Base-by-base conservation (phyloP, 2,888 invertebrate species). In the Heliconius ethilla region DNA sequence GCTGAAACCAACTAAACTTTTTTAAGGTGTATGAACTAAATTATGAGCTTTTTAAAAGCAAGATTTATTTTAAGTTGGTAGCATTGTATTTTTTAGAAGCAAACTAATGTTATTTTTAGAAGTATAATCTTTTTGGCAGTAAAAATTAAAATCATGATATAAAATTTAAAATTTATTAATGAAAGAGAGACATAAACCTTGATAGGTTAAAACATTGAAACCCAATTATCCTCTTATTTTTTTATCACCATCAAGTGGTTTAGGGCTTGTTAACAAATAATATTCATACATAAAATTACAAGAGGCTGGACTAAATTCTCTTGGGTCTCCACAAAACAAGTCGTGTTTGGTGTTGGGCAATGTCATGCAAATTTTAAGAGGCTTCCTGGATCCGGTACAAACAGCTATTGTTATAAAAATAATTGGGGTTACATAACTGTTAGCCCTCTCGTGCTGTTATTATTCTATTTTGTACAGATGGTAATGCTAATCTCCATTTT, bases 371-470 rank as follows among this genome's bases (percentile, higher is more conserved):
- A 92, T 91, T 91, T 89, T 82, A 83, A 82, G 85, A 84, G 87
- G 84, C 85, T 85, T 84, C 86, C 86, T 85, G 86, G 87, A 87
- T 88, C 87, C 87, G 87, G 84, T 86, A 89, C 87, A 89, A 90
- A 89, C 87, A 86, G 84, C 87, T 88, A 90, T 92, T 92, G 91
- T 91, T 90, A 87, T 89, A 91, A 91, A 92, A 91, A 90, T 92
- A 91, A 92, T 92, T 91, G 90, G 87, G 90, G 89, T 89, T 87
- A 86, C 86, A 84, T 84, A 89, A 87, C 87, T 86, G 86, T 88
- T 88, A 87, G 87, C 87, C 87, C 87, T 87, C 86, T 84, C 83
- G 82, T 83, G 82, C 83, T 82, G 86, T 88, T 88, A 87, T 86
- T 86, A 82, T 83, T 84, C 84, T 83, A 82, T 79, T 79, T 65